Evolutionary conservation across 2,888 invertebrate genomes (phyloP).

Genomic region (Cyclophora albipunctata): DNA sequence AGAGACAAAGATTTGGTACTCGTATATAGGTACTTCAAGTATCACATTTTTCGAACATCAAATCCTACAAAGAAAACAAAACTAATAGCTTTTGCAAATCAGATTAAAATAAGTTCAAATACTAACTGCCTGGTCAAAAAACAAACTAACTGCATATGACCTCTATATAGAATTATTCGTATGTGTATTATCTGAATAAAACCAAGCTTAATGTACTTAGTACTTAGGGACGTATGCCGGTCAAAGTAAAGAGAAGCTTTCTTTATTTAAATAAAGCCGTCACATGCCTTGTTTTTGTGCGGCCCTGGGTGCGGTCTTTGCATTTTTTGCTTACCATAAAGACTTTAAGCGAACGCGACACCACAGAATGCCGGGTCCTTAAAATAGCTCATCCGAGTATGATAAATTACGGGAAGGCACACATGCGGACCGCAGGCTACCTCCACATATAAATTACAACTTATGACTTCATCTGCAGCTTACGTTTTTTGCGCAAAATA

Average conservation of each 20-base stretch:
- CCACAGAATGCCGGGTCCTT: constrained; percentile 12
- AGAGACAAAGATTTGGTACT: no score
- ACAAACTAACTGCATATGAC: no score
- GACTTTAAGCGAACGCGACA: constrained; percentile 5
- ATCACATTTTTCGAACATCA: no score
- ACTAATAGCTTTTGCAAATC: no score
- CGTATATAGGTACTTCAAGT: no score
- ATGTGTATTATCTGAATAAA: no score
- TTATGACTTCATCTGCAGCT: constrained; percentile 5
- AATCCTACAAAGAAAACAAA: no score
- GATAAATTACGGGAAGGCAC: constrained; percentile 15
- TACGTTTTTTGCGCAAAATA: background rate
- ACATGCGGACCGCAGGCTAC: constrained; percentile 8
- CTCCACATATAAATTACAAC: constrained; percentile 7
- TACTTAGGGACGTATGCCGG: no score
- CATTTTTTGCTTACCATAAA: constrained; percentile 5
- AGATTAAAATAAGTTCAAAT: no score
- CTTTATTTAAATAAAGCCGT: constrained; percentile 2
- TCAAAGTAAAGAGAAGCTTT: background rate
- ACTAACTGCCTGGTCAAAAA: no score
- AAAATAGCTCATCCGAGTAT: constrained; percentile 15
- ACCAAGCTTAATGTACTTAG: no score
- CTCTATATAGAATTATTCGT: no score
- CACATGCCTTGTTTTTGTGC: background rate
- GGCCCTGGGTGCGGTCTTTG: background rate